Percentiles rank a stretch among this genome's conserved stretches.
phyloP scores from a whole-genome alignment of 2,888 invertebrate species.

The Tuta absoluta region DNA sequence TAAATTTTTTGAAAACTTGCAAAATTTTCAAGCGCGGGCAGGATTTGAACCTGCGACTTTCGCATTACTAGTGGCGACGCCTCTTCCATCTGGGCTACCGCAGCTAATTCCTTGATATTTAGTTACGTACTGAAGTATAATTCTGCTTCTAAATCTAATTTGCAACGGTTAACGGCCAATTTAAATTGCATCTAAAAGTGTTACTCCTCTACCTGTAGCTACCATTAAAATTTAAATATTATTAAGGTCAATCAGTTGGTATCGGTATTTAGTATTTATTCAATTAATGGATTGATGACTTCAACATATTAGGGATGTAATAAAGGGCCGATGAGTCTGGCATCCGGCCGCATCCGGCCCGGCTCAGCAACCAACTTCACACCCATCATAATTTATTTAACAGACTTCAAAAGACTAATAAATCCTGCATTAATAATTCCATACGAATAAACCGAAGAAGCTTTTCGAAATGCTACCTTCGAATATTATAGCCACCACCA shows the following conservation, averaged over 20 bases:
- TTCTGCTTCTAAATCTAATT: too few species aligned
- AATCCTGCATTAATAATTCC: slow-evolving; percentile 69
- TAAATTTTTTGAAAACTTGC: too few species aligned
- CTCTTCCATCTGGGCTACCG: too few species aligned
- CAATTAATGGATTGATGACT: slow-evolving; percentile 17
- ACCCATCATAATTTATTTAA: slow-evolving; percentile 54
- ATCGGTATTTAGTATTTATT: background rate
- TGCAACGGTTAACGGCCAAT: slow-evolving; percentile 42
- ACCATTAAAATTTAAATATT: background rate
- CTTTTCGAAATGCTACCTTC: slow-evolving; percentile 33
- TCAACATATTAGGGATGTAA: slow-evolving; percentile 7
- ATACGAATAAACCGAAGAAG: slow-evolving; percentile 53
- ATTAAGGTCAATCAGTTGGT: background rate
- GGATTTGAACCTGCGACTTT: too few species aligned
- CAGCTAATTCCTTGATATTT: too few species aligned
- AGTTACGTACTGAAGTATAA: too few species aligned
- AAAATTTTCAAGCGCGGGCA: too few species aligned
- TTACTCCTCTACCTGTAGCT: too few species aligned
- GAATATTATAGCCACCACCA: background rate
- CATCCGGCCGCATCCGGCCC: slow-evolving; percentile 42
- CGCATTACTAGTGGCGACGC: too few species aligned
- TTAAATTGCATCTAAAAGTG: background rate
- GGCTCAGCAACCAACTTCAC: slow-evolving; percentile 37
- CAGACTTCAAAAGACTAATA: slow-evolving; percentile 59
- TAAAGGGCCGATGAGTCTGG: slow-evolving; percentile 23